Evolutionary conservation across 2,888 invertebrate genomes (phyloP).

Genomic region (Cetonia aurata): DNA sequence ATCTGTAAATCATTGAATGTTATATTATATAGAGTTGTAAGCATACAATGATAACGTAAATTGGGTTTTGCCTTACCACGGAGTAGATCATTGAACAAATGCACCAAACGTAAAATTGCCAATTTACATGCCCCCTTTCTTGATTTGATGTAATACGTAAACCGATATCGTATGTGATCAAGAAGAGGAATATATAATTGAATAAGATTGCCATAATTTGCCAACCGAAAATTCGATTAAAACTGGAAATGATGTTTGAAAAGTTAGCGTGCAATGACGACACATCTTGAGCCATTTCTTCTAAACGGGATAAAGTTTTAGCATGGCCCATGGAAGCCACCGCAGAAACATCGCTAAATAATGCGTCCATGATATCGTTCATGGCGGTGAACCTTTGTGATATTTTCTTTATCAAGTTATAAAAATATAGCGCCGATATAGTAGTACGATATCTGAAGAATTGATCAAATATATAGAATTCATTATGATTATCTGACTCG

Average conservation of each 20-base stretch:
- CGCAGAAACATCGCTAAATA: not conserved
- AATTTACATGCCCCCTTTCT: not conserved
- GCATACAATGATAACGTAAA: not conserved
- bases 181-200: not conserved
- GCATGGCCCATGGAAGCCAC: not conserved
- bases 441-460: constrained; percentile 14
- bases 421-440: not conserved
- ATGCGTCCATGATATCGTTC: not conserved
- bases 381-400: not conserved
- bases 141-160: not conserved
- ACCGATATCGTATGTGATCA: not conserved
- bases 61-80: not conserved
- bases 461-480: not conserved
- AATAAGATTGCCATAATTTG: not conserved
- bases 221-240: constrained; percentile 5
- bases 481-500: not conserved
- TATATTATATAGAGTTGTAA: not conserved
- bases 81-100: not conserved
- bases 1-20: constrained; percentile 7
- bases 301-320: not conserved
- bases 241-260: not conserved
- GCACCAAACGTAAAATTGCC: not conserved
- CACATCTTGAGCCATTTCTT: not conserved
- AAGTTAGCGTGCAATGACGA: not conserved
- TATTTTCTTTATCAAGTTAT: not conserved